Percentiles rank a stretch among this genome's conserved stretches.
phyloP scores from a whole-genome alignment of 2,888 invertebrate species.

The Hyposoter didymator region DNA sequence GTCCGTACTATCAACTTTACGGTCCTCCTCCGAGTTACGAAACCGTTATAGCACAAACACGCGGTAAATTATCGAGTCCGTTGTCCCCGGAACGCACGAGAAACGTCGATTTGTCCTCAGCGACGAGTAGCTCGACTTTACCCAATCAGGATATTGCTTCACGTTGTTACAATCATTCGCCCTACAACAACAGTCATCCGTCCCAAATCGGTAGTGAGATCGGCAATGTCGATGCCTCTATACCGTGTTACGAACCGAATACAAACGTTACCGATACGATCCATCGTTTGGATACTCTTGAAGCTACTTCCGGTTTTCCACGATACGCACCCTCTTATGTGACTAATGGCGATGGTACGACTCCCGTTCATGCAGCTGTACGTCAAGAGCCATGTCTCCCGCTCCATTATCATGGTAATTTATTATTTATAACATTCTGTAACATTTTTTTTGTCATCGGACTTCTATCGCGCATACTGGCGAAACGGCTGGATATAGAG shows the following conservation, averaged over 20 bases:
- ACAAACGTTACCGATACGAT: slow-evolving; percentile 61
- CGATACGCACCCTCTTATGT: slow-evolving; percentile 52
- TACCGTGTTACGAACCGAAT: slow-evolving; percentile 68
- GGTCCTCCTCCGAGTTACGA: slow-evolving; percentile 85
- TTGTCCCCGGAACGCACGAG: slow-evolving; percentile 77
- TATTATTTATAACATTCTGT: background rate
- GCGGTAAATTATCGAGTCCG: slow-evolving; percentile 78
- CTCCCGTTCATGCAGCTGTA: slow-evolving; percentile 52
- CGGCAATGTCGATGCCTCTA: slow-evolving; percentile 56
- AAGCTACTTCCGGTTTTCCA: slow-evolving; percentile 52
- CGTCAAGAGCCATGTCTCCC: slow-evolving; percentile 58
- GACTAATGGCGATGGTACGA: slow-evolving; percentile 43
- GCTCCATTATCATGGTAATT: slow-evolving; percentile 61
- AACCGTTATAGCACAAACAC: slow-evolving; percentile 83
- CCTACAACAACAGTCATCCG: slow-evolving; percentile 68
- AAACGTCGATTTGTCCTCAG: slow-evolving; percentile 50
- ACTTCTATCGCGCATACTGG: background rate
- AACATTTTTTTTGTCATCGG: background rate
- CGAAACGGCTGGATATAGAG: background rate
- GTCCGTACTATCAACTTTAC: slow-evolving; percentile 84
- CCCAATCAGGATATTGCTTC: slow-evolving; percentile 70
- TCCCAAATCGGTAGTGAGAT: slow-evolving; percentile 56
- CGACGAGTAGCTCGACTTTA: slow-evolving; percentile 60
- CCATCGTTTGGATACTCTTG: slow-evolving; percentile 50
- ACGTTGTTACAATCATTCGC: slow-evolving; percentile 75